phyloP scores from a whole-genome alignment of 2,113 vertebrate species.

The Numida meleagris region DNA sequence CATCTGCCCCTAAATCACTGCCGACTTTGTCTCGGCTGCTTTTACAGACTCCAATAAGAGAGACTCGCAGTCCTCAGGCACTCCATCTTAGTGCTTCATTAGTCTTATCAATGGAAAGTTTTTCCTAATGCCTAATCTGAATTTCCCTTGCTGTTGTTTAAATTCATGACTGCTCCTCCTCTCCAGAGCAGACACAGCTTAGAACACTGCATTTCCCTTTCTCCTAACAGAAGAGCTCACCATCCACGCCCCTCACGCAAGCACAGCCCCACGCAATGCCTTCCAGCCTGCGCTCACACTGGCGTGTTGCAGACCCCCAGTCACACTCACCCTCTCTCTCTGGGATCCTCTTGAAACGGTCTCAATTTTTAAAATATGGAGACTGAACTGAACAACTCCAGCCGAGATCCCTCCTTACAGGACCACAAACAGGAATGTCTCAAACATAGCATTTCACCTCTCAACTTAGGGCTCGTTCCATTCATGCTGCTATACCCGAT shows the following conservation, averaged over 20 bases:
- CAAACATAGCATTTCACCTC: not conserved
- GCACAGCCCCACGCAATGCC: not conserved
- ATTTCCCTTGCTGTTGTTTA: constrained; percentile 36
- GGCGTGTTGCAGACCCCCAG: not conserved
- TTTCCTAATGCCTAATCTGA: constrained; percentile 55
- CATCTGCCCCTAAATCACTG: constrained; percentile 72
- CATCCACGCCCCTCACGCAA: not conserved
- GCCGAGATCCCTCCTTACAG: not conserved
- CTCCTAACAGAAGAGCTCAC: not conserved
- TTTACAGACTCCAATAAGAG: constrained; percentile 73
- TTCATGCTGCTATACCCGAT: not conserved
- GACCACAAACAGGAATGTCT: not conserved
- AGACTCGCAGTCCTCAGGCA: constrained; percentile 62
- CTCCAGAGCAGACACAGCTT: not conserved
- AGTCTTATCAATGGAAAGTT: constrained; percentile 61
- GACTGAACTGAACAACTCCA: not conserved
- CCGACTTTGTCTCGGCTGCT: constrained; percentile 71
- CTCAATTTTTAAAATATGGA: not conserved
- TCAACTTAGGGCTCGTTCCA: not conserved
- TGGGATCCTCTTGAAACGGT: not conserved
- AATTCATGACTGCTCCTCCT: not conserved
- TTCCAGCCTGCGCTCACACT: not conserved
- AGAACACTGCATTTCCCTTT: not conserved
- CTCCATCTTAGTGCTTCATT: constrained; percentile 58
- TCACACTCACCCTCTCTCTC: not conserved